Conservation (phyloP, 2,113 vertebrate species). For the Sprattus sprattus region DNA sequence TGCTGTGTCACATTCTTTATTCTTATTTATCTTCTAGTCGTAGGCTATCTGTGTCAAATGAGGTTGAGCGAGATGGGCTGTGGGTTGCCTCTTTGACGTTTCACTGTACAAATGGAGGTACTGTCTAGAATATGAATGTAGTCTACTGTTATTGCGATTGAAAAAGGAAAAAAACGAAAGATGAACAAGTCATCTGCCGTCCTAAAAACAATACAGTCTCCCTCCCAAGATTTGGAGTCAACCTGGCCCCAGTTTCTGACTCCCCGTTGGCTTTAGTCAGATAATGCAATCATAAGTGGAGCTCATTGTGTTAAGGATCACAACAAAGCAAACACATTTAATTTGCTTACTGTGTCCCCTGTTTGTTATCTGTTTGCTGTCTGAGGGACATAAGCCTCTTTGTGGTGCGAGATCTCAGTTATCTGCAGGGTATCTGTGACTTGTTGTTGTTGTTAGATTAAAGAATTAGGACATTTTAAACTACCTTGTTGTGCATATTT, state of each 20-base stretch:
- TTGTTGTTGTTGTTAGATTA: not conserved
- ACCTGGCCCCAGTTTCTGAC: not conserved
- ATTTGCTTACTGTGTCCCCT: not conserved
- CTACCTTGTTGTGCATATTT: not conserved
- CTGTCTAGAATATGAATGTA: not conserved
- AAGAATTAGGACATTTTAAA: not conserved
- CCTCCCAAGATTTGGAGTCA: not conserved
- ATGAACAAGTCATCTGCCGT: not conserved
- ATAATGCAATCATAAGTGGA: not conserved
- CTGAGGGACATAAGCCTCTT: constrained; percentile 1
- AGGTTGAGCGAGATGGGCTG: not conserved
- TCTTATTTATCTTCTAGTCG: not conserved
- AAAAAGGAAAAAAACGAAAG: not conserved
- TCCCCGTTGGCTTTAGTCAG: not conserved
- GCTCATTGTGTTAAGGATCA: not conserved
- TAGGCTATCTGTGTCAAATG: not conserved
- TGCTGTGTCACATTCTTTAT: not conserved
- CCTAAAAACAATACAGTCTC: not conserved
- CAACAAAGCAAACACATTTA: not conserved
- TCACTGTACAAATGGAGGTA: not conserved
- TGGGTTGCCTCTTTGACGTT: not conserved
- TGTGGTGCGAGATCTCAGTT: not conserved
- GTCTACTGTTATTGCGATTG: not conserved
- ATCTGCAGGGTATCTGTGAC: not conserved
- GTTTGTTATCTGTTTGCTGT: not conserved